These are phyloP conservation scores for Sebastiscus albofasciatus DNA, from an alignment of 2,797 vertebrate genomes.

Conservation along the genomic window DNA sequence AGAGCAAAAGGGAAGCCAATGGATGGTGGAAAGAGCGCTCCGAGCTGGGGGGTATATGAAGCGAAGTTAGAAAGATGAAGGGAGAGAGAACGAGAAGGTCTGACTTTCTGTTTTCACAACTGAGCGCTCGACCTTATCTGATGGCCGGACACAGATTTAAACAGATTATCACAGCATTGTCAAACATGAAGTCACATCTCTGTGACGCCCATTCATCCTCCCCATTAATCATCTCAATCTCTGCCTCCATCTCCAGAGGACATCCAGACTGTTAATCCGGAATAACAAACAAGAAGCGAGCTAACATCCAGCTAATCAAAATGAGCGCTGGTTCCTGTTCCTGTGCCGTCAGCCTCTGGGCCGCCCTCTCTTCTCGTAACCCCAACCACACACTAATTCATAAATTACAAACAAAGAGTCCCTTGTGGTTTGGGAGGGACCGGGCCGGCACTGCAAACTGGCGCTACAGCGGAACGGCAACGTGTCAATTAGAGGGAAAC, in stretches of 20 bases:
- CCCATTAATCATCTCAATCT: constrained; percentile 22
- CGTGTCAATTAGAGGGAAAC: constrained; percentile 59
- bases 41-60: background rate
- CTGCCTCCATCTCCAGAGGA: too few species aligned
- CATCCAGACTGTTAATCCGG: constrained; percentile 26
- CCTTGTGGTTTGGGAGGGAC: constrained; percentile 78
- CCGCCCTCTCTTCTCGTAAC: constrained; percentile 57
- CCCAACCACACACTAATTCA: constrained; percentile 77
- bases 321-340: constrained; percentile 35
- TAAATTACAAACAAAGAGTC: constrained; percentile 79
- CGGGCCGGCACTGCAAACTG: constrained; percentile 36
- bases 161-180: constrained; percentile 52
- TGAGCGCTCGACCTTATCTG: constrained; percentile 59
- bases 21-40: constrained; percentile 20
- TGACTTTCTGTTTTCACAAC: constrained; percentile 38
- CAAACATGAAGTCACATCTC: constrained; percentile 43
- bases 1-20: constrained; percentile 44
- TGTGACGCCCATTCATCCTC: background rate
- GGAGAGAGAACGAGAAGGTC: constrained; percentile 14
- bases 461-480: constrained; percentile 34
- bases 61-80: constrained; percentile 18
- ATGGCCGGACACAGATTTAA: constrained; percentile 45
- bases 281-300: constrained; percentile 40
- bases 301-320: constrained; percentile 46
- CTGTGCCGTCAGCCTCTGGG: constrained; percentile 34